Evolutionary conservation across 2,888 invertebrate species (phyloP), one percentile per base, ranked within the genome.

Genomic region (Electrophaes corylata): DNA sequence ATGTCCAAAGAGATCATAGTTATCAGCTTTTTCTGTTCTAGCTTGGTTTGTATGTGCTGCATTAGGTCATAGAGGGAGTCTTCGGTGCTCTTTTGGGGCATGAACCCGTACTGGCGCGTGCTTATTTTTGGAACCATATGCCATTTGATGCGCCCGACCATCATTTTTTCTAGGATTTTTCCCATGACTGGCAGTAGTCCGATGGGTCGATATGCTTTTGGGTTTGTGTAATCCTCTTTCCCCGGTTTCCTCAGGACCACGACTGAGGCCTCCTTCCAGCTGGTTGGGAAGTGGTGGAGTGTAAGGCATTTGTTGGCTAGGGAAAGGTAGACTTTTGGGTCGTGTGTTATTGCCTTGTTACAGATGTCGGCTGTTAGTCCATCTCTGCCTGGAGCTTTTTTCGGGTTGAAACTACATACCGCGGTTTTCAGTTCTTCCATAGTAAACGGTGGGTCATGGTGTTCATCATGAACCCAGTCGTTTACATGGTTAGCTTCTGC

Each of bases 161-260:
- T 3, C 52, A 45, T 39, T 10, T 52, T 52, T 10, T 52, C 45
- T 1, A 60, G 16, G 0, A 67, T 47, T 31, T 66, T 60, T 4
- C 63, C 66, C 3, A 72, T 37, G 0, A 70, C 57, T 0, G 68
- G 60, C 40, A 72, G 56, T 0, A 69, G 50, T 0, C 70, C 70
- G 5, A 71, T 69, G 0, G 67, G 69, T 39, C 67, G 41, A n/a
- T 66, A 67, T 0, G 65, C 56, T 33, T 68, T 71, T 5, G 67
- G 65, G 16, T 19, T 40, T 1, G 63, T 37, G n/a, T 51, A 51
- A n/a, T 23, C 10, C 0, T 23, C 35, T n/a, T 51, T 51, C 14
- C 26, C 37, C 10, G 51, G 51, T 26, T 51, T 51, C 5, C 37
- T 14, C 4, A 51, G 6, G 0, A 40, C 46, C 3, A 53, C 47